Evolutionary conservation across 2,797 vertebrate genomes (phyloP).

Genomic region (Fundulus diaphanus): DNA sequence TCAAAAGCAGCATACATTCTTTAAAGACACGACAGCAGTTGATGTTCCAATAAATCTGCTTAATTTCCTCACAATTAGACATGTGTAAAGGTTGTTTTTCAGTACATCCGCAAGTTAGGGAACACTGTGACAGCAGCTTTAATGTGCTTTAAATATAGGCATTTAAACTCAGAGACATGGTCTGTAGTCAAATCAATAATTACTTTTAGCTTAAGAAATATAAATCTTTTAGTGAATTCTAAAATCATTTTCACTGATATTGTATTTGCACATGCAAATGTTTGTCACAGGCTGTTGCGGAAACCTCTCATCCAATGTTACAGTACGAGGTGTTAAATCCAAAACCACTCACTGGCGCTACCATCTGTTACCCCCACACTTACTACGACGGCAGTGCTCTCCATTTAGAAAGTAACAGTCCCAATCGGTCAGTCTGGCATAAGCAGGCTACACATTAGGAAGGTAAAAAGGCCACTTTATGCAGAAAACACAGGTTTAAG

Average conservation of each 20-base stretch:
- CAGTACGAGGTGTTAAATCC: constrained; percentile 44
- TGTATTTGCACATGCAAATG: neutral
- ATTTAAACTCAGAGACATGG: neutral
- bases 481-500: neutral
- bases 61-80: too few relatives aligned
- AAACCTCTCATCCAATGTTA: constrained; percentile 23
- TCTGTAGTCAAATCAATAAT: neutral
- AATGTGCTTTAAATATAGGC: neutral
- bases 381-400: constrained; percentile 39
- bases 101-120: too few relatives aligned
- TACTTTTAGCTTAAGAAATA: neutral
- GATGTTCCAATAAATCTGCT: too few relatives aligned
- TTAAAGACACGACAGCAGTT: too few relatives aligned
- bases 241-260: neutral
- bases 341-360: constrained; percentile 47
- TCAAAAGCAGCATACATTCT: too few relatives aligned
- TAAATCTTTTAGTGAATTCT: neutral
- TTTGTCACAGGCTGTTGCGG: constrained; percentile 3
- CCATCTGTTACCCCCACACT: constrained; percentile 59
- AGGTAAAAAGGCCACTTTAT: neutral
- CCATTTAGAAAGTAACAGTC: constrained; percentile 40
- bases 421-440: constrained; percentile 23
- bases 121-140: neutral
- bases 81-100: neutral
- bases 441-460: constrained; percentile 20